Base-by-base conservation (phyloP, 2,888 invertebrate species). In the Palloptera scutellata region DNA sequence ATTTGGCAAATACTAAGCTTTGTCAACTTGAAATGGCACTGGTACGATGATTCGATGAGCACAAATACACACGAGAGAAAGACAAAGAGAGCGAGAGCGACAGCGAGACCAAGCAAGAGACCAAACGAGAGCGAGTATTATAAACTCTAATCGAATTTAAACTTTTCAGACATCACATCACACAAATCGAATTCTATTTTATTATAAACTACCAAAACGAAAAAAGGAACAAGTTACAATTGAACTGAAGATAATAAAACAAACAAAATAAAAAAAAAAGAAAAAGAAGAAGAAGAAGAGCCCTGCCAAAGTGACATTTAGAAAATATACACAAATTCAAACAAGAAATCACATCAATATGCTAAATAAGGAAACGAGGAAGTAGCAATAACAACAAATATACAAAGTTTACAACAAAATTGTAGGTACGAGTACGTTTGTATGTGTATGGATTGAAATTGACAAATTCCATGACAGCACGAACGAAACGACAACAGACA, bases 151-250 rank as follows among this genome's bases (percentile, higher is more conserved):
- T 73, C 69, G 70, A 74, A 73, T 73, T 71, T 72, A 68, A 74
- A 74, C 72, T 74, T 73, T 74, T 66, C 68, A 73, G 73, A 74
- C 74, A 70, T 20, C 61, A 43, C 45, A 61, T 54, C 51, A 66
- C 43, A 66, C 51, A 15, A 48, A 48, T 48, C 2, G 12, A 12
- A 48, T 48, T 48, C 12, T 48, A 48, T 48, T 48, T 12, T 48
- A 48, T 48, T 48, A 48, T 48, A 12, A 12, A n/a, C 15, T 48
- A 48, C 15, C 48, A 43, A 43, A 9, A 9, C 12, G 2, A 48
- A n/a, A 48, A 12, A 48, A 48, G 9, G 12, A 11, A 43, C 45
- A 43, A 48, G 12, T n/a, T 48, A 48, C 2, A 3, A 48, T 8
- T 48, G 3, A n/a, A n/a, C 13, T 8, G 9, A 12, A 48, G 13